Conservation (phyloP, 2,797 vertebrate genomes). For the Characodon lateralis region DNA sequence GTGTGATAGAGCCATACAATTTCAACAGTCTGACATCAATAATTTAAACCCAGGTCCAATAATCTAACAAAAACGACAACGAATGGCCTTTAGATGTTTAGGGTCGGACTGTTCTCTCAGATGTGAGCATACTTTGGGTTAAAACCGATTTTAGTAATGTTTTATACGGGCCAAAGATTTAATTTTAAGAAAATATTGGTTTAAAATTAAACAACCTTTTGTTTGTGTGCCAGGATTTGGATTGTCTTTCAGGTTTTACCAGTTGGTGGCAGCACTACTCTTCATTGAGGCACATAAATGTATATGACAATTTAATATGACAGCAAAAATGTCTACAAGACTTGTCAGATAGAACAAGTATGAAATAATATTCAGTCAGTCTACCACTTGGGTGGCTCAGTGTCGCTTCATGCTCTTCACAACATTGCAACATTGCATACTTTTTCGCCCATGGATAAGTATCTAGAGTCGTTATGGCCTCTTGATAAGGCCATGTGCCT, state of each 20-base stretch:
- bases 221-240: slow-evolving; percentile 11
- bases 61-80: slow-evolving; percentile 50
- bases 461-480: too few species aligned
- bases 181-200: slow-evolving; percentile 28
- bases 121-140: slow-evolving; percentile 8
- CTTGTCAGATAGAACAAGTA: too few species aligned
- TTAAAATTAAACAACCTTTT: slow-evolving; percentile 27
- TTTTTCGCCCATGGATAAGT: too few species aligned
- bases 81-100: slow-evolving; percentile 25
- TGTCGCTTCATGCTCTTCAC: too few species aligned
- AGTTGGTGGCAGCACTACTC: slow-evolving; percentile 74
- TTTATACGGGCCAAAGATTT: slow-evolving; percentile 36
- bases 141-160: slow-evolving; percentile 29
- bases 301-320: too few species aligned
- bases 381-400: too few species aligned
- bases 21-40: slow-evolving; percentile 52
- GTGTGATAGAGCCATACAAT: slow-evolving; percentile 48
- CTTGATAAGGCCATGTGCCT: too few species aligned
- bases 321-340: too few species aligned
- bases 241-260: slow-evolving; percentile 54
- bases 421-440: too few species aligned
- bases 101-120: too few species aligned
- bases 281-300: slow-evolving; percentile 1
- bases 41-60: slow-evolving; percentile 56
- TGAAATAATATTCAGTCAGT: too few species aligned